Base-by-base conservation (phyloP, 2,113 vertebrate species). In the Osmerus mordax region DNA sequence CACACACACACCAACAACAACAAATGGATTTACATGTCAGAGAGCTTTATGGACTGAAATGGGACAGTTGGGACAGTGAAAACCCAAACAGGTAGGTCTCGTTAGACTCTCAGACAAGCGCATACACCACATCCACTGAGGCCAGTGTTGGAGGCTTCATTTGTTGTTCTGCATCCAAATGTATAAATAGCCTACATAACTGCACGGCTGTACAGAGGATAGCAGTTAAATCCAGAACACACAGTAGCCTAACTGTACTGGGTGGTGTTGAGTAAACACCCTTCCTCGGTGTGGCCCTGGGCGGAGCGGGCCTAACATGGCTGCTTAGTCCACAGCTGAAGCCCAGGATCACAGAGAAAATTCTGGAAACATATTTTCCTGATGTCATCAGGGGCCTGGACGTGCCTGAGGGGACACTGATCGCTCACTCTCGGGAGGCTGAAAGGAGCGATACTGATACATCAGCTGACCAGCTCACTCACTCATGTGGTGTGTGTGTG, bases 311-410 rank as follows among this genome's bases (percentile, higher is more conserved):
- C 71, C 74, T 81, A 63, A 73, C 75, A 76, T 80, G 78, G 56
- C 70, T 73, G 84, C 70, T 77, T 83, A 83, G 77, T 76, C 71
- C 71, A 51, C 0, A n/a, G 36, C 73, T 83, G 76, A 81, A 85
- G 81, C 74, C 84, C 69, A 67, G 72, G 79, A 69, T 82, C 85
- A 72, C 65, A 58, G 54, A 70, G 60, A 78, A 71, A 74, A 77
- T 83, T 41, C 78, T 80, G 80, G 65, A 72, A 72, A 78, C 79
- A 89, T 89, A 86, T 80, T 90, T 90, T 87, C 86, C 87, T 75
- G 83, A 73, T 89, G 64, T 78, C 81, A 91, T 90, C 89, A 89
- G 81, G 79, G 76, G 84, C 78, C 77, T 76, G 81, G 75, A 79
- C 84, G 76, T 80, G 83, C 77, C 67, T 70, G 52, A 60, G 69